Evolutionary conservation across 2,888 invertebrate genomes (phyloP), one percentile per base, ranked within the genome.

Genomic region (Macrostomum cliftonense): DNA sequence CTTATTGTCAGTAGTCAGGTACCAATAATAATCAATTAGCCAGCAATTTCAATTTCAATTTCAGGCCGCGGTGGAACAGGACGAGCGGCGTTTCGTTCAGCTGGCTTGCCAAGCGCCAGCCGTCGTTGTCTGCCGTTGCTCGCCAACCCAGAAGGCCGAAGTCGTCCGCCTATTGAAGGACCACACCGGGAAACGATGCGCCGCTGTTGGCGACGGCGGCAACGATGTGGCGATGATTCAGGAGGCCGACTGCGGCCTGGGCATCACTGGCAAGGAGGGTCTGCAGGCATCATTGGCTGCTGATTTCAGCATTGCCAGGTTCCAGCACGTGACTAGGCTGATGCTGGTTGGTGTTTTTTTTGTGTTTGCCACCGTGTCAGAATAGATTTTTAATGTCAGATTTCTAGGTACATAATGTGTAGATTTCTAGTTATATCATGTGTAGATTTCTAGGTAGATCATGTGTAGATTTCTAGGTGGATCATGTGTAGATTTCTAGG

Each of bases 221-320:
- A 80, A 80, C 64, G 79, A 80, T 63, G 79, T 80, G 36, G 77
- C 77, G 17, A 79, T 79, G 79, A 79, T 79, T 54, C 79, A 79
- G 63, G 76, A 76, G 14, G 77, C 77, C n/a, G 75, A 70, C 56
- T 65, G 63, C 42, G 67, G 67, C n/a, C 60, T 69, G 19, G 70
- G 70, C 14, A 66, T 70, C 46, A 67, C 68, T 2, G 70, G 70
- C 39, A 70, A 70, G 66, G 73, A 73, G 59, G 73, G 73, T 12
- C 68, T 66, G 51, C 73, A 73, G 54, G 73, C 93, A 1, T 87
- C 89, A 39, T 74, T 95, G 51, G 93, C 95, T 21, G 91, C 93
- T n/a, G 95, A 95, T 73, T 95, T 91, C 69, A 88, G 88, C 62
- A 80, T 91, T 61, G 81, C 83, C 2, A 82, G 86, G 70, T 91